A percentile compares a stretch with the other conserved stretches of the same genome.
Evolutionary conservation across 2,888 invertebrate species (phyloP).

Genomic region (Bimastos eiseni): DNA sequence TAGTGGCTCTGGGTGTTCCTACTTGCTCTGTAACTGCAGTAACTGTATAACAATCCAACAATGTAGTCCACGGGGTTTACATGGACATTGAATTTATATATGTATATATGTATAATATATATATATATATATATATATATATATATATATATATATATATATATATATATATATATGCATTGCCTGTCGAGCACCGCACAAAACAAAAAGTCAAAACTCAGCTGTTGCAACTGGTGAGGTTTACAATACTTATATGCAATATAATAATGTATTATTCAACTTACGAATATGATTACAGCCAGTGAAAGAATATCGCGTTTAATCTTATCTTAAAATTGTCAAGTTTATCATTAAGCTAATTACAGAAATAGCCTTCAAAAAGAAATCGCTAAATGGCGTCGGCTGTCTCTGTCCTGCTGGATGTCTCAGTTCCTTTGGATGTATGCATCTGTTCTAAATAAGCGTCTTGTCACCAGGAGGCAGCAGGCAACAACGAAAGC

Average conservation of each 20-base stretch:
- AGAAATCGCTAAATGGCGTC: neutral
- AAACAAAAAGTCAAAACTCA: neutral
- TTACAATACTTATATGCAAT: neutral
- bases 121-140: too few relatives aligned
- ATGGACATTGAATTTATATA: too few relatives aligned
- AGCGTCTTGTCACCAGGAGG: neutral
- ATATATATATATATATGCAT: too few relatives aligned
- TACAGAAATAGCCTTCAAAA: neutral
- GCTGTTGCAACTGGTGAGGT: neutral
- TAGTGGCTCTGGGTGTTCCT: too few relatives aligned
- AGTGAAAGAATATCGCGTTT: neutral
- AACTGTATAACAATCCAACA: too few relatives aligned
- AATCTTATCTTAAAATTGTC: neutral
- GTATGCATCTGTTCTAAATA: neutral
- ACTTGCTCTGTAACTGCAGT: too few relatives aligned
- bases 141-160: too few relatives aligned
- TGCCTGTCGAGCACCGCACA: neutral
- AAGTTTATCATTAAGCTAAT: neutral
- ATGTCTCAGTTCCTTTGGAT: constrained; percentile 3
- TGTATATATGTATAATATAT: too few relatives aligned
- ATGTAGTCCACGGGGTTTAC: too few relatives aligned
- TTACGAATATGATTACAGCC: constrained; percentile 13
- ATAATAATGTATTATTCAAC: neutral
- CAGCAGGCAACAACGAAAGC: neutral
- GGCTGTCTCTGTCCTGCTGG: neutral